These are phyloP conservation scores for Microchrysa polita DNA, from an alignment of 2,888 invertebrate species.

Conservation along the genomic window DNA sequence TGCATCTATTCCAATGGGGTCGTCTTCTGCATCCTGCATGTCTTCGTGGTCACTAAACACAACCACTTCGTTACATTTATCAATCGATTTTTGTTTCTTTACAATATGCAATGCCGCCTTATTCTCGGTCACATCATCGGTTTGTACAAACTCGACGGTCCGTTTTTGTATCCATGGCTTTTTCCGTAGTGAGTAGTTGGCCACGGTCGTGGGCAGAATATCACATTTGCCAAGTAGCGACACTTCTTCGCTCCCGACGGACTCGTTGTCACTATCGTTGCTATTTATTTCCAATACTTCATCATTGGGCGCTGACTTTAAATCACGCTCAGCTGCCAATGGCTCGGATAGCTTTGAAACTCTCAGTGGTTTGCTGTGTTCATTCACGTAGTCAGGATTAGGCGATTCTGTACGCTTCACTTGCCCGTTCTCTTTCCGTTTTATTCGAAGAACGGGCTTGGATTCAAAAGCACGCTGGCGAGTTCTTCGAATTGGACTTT, in stretches of 20 bases:
- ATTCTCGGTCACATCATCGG: not conserved
- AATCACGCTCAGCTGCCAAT: not conserved
- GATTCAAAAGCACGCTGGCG: not conserved
- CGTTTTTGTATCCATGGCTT: conserved; percentile 21
- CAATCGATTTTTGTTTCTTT: not conserved
- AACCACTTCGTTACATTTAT: not conserved
- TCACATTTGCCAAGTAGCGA: not conserved
- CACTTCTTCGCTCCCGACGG: not conserved
- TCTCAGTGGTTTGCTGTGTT: not conserved
- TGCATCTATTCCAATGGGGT: not conserved
- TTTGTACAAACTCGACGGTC: not conserved
- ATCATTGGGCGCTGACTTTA: not conserved
- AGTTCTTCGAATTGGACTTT: not conserved
- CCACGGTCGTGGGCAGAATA: not conserved
- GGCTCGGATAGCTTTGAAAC: not conserved
- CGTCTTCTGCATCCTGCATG: too few species aligned
- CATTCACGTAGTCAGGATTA: not conserved
- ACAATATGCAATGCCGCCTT: not conserved
- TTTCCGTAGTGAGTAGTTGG: not conserved
- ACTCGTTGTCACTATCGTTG: not conserved
- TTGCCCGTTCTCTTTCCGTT: not conserved
- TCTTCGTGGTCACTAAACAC: not conserved
- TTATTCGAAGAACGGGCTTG: not conserved
- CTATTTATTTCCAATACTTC: not conserved
- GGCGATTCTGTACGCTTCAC: not conserved